Evolutionary conservation across 2,888 invertebrate genomes (phyloP), one percentile per base, ranked within the genome.

Genomic region (Hirtodrosophila confusa): DNA sequence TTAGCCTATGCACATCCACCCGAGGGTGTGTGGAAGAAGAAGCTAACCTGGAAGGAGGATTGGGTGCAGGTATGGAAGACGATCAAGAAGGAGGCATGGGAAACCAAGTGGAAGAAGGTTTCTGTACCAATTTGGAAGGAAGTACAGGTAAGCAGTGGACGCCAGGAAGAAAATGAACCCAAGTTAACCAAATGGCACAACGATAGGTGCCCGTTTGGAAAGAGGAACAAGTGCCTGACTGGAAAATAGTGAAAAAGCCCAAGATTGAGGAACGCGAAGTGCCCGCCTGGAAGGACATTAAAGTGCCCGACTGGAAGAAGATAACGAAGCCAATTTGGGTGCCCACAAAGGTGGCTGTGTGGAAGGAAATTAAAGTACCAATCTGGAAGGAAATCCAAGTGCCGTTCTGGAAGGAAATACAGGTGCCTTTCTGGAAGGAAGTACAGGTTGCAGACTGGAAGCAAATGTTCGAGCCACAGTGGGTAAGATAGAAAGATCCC

Each of bases 41-140:
- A 96, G 90, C 93, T 96, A 44, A 94, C 93, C 29, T 97, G 96
- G 96, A 96, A 96, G 91, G 95, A 95, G 65, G 96, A 96, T 77
- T 96, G 95, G 95, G 89, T 90, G 4, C 90, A 91, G 69, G 89
- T 95, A 29, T 95, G 95, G 95, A 95, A 95, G 90, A 94, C 94
- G 0, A 94, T 95, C 43, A 95, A 95, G 78, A 96, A 96, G 89
- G 92, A 91, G 69, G 91, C 95, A 23, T 95, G 95, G 95, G 95
- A 95, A 91, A 94, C 94, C 0, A 95, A 94, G 88, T 95, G 95
- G 95, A 95, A 95, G 78, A 95, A 96, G 88, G 93, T 94, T 36
- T 94, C 95, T 82, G 94, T 94, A 3, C 95, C 96, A 4, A 93
- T 94, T 3, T 96, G 96, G 96, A 95, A 96, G 89, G 95, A 96